Conservation (phyloP, 2,113 vertebrate genomes). For the Rhinoderma darwinii region DNA sequence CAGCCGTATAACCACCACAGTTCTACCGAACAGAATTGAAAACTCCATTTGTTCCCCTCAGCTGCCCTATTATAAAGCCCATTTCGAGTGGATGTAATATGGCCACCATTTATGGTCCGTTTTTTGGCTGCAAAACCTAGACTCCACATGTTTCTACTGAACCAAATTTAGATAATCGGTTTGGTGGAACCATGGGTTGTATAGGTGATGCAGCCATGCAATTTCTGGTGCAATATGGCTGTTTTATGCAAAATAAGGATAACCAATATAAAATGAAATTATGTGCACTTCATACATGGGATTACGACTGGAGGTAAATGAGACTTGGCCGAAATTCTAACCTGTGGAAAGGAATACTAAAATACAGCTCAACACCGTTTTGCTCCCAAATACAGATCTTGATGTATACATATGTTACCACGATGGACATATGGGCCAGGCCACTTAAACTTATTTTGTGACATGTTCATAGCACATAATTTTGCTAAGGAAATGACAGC, state of each 20-base stretch:
- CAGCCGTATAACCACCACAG: too few relatives aligned
- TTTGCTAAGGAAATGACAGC: slow-evolving; percentile 57
- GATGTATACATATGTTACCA: not conserved
- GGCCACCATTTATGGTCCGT: too few relatives aligned
- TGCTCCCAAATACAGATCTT: not conserved
- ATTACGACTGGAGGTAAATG: not conserved
- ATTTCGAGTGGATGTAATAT: too few relatives aligned
- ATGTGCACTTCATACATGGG: not conserved
- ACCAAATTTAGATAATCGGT: too few relatives aligned
- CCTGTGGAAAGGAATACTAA: not conserved
- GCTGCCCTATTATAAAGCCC: too few relatives aligned
- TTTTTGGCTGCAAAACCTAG: too few relatives aligned
- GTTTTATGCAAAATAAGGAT: not conserved
- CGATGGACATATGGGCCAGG: not conserved
- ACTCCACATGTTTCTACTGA: too few relatives aligned
- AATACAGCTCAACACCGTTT: not conserved
- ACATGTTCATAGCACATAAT: slow-evolving; percentile 7
- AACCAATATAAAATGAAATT: not conserved
- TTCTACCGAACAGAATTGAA: too few relatives aligned
- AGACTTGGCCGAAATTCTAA: not conserved
- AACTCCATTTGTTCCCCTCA: too few relatives aligned
- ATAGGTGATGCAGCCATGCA: too few relatives aligned
- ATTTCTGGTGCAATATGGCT: not conserved
- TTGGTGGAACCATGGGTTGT: too few relatives aligned
- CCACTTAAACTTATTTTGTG: not conserved